These are phyloP conservation scores for Hylaeus volcanicus DNA, from an alignment of 1,140 invertebrate species.

Conservation along the genomic window DNA sequence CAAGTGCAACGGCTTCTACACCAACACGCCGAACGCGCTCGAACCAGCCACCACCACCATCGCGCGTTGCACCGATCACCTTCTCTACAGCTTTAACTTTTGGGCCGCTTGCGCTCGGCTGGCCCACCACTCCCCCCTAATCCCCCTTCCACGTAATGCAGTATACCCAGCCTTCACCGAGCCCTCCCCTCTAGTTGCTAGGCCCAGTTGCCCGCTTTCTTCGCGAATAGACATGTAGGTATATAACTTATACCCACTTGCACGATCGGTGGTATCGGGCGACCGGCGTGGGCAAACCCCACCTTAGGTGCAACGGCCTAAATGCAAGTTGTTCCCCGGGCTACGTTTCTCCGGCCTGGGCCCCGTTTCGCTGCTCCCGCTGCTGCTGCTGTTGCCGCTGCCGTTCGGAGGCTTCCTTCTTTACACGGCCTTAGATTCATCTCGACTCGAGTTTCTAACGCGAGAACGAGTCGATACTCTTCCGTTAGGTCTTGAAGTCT, in stretches of 20 bases:
- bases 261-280: conserved; percentile 32
- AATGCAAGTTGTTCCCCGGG: conserved; percentile 76
- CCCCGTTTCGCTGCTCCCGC: conserved; percentile 51
- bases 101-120: conserved; percentile 7
- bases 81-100: conserved; percentile 41
- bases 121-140: conserved; percentile 23
- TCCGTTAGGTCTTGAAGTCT: too few relatives aligned
- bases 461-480: too few relatives aligned
- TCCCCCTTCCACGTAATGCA: conserved; percentile 36
- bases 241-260: conserved; percentile 40
- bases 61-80: conserved; percentile 20
- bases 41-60: conserved; percentile 24
- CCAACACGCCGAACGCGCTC: conserved; percentile 1
- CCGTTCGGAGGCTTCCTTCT: background rate
- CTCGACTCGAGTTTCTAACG: too few relatives aligned
- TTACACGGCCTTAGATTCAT: background rate
- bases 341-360: conserved; percentile 51
- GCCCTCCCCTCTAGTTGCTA: conserved; percentile 75
- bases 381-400: conserved; percentile 6
- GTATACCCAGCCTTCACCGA: conserved; percentile 40
- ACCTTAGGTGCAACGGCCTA: conserved; percentile 75
- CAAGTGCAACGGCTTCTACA: conserved; percentile 53
- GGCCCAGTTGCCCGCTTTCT: conserved; percentile 76
- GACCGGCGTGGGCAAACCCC: conserved; percentile 53
- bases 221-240: conserved; percentile 55